Percentiles rank a stretch among this genome's conserved stretches.
Conservation (phyloP, 2,888 invertebrate genomes). For the Drosophila tanythrix region DNA sequence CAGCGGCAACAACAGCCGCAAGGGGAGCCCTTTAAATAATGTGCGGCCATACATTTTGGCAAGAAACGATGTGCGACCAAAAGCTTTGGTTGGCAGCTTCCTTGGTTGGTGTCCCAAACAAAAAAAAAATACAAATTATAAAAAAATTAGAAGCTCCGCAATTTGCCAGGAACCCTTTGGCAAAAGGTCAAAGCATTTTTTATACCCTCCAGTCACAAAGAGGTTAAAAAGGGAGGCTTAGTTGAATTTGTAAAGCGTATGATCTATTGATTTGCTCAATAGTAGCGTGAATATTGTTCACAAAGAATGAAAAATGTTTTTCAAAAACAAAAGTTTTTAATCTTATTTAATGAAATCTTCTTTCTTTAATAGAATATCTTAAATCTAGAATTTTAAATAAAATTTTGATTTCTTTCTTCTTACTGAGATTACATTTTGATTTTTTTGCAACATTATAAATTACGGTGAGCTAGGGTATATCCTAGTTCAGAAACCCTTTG, state of each 20-base stretch:
- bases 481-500: background rate
- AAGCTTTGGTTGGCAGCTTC: slow-evolving; percentile 29
- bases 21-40: slow-evolving; percentile 65
- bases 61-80: slow-evolving; percentile 23
- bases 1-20: slow-evolving; percentile 18
- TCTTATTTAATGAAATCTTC: background rate
- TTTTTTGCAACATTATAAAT: background rate
- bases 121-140: slow-evolving; percentile 12
- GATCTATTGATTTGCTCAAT: background rate
- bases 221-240: background rate
- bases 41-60: slow-evolving; percentile 69
- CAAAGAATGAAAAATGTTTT: background rate
- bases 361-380: background rate
- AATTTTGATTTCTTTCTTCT: background rate
- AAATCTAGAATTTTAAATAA: background rate
- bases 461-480: slow-evolving; percentile 1
- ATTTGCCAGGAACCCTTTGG: slow-evolving; percentile 42
- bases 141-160: slow-evolving; percentile 8
- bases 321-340: background rate
- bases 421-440: background rate
- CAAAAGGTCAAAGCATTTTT: slow-evolving; percentile 26
- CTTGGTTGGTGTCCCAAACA: slow-evolving; percentile 19
- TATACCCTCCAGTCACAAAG: slow-evolving; percentile 3
- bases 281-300: background rate
- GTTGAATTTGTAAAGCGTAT: background rate